Evolutionary conservation across 2,888 invertebrate species (phyloP), one percentile per base, ranked within the genome.

Genomic region (Campoplex capitator): DNA sequence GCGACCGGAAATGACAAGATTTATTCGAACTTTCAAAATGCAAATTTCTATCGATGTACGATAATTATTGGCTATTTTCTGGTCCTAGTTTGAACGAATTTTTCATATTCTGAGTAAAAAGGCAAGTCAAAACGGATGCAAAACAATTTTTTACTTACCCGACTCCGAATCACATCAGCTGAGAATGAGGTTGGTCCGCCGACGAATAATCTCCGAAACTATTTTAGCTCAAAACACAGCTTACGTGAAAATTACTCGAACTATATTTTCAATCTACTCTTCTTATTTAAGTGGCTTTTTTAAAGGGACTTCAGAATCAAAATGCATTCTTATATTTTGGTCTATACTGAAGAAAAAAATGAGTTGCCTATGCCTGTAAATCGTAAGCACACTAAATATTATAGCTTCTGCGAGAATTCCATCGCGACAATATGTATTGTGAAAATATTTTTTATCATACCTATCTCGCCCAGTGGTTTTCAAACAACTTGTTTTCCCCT

Each of bases 131-230:
- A 23, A 23, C 11, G 1, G 28, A 28, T 58, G 28, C 11, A 0
- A 32, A 74, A 4, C 51, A 54, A 58, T 75, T 74, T 56, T 75
- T 75, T 75, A 75, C 75, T 42, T 75, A 75, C 45, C 75, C 83
- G 9, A 51, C 74, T 83, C 71, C 62, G 67, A 75, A 83, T 71
- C 83, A 83, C 79, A 76, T 67, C 79, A 80, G 68, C 75, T 79
- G 75, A 82, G 83, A 79, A 83, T 76, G 78, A 86, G 45, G 75
- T 75, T 75, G 85, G 71, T 48, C 51, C 65, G 28, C 51, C 51
- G 13, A 42, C 42, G 18, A 13, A 45, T 18, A 38, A 78, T 83
- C 68, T 80, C 65, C 54, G 65, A 28, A 45, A 56, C 56, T 42
- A 42, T 56, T 32, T 28, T 45, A 45, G 23, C 38, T 42, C 42